Evolutionary conservation across 1,140 invertebrate genomes (phyloP).

Genomic region (Cyclina sinensis): DNA sequence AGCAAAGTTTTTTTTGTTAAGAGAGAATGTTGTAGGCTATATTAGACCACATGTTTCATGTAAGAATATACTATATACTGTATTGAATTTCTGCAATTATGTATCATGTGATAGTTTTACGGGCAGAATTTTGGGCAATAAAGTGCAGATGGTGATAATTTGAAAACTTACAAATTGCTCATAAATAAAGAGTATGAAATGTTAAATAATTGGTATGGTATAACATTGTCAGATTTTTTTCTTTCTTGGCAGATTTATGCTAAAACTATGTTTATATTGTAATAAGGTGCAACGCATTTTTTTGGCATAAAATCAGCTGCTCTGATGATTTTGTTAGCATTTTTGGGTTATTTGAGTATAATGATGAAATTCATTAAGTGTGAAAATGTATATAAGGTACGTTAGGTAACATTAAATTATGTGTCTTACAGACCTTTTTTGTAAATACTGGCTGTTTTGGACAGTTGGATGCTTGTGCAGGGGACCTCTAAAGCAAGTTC

Average conservation of each 20-base stretch:
- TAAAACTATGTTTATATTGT: not conserved
- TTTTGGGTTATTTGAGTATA: constrained; percentile 32
- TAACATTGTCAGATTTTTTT: constrained; percentile 39
- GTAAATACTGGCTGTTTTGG: no score
- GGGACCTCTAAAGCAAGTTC: no score
- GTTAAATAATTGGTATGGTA: constrained; percentile 33
- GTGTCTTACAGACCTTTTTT: no score
- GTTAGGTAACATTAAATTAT: no score
- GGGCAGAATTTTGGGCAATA: constrained; percentile 14
- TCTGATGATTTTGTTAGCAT: not conserved
- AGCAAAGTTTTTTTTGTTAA: constrained; percentile 1
- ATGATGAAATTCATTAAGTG: constrained; percentile 7
- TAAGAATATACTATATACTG: constrained; percentile 25
- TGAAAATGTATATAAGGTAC: not conserved
- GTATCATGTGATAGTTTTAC: constrained; percentile 6
- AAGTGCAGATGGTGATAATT: constrained; percentile 50
- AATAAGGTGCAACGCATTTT: not conserved
- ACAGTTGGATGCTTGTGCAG: no score
- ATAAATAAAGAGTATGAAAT: constrained; percentile 39
- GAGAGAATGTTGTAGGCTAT: not conserved
- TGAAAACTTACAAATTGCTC: constrained; percentile 31
- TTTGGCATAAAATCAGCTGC: not conserved
- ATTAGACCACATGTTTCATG: constrained; percentile 19
- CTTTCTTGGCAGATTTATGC: constrained; percentile 31
- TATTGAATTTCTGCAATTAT: constrained; percentile 51